Base-by-base conservation (phyloP, 1,140 invertebrate genomes). In the Drosophila suzukii region DNA sequence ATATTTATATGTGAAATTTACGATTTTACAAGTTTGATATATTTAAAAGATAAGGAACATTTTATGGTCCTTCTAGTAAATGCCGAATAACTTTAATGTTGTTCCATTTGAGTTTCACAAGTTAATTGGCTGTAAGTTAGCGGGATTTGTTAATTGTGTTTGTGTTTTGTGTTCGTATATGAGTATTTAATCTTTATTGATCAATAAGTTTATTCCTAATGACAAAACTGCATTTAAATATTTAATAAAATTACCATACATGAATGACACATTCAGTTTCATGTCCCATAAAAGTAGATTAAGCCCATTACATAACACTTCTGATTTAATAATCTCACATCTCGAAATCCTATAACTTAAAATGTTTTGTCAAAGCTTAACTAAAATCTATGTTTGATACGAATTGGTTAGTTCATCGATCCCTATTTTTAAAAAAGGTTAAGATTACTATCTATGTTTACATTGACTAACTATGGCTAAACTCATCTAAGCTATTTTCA, bases 401-500 rank as follows among this genome's bases (percentile, higher is more conserved):
- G 36, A 53, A 51, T 15, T 24, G 17, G 20, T 46, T 53, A 27
- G 32, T 36, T 20, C 0, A 49, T 12, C 0, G 2, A 20, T 17
- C 32, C 13, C 24, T 10, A 53, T 53, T 36, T 17, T 7, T 13
- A 53, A 27, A 27, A 20, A 30, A 38, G 17, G 6, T 36, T 27
- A 38, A 53, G 17, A 44, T 34, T 17, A 62, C 30, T 63, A 51
- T 34, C 27, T 43, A 67, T 27, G 44, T 34, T 51, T 51, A 65
- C 30, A 65, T 34, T 12, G n/a, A 65, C 44, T 51, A 68, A 54
- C 41, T 75, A 50, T 39, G 36, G 7, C 49, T 49, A 49, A 43
- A 32, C 65, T 49, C 43, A 10, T 43, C 53, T 39, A 79, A 57
- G 12, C 41, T 74, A 78, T 44, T 38, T 49, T 62, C 56, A 57